Evolutionary conservation across 2,797 vertebrate species (phyloP).

Genomic region (Coendou prehensilis): DNA sequence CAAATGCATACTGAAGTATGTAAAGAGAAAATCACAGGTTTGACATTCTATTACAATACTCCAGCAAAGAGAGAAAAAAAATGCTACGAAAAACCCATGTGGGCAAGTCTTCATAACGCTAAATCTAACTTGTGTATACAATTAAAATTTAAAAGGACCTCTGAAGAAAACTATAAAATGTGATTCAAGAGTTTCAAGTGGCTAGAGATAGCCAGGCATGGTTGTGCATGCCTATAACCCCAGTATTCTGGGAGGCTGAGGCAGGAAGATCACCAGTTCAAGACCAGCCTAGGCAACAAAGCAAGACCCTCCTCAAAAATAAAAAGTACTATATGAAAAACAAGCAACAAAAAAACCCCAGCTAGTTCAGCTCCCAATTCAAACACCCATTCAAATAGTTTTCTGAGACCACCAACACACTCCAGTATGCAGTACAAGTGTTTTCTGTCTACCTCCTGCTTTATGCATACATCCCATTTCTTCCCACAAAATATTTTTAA

Average conservation of each 20-base stretch:
- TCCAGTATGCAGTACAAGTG: not conserved
- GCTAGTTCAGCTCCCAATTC: conserved; percentile 12
- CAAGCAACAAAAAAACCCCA: not conserved
- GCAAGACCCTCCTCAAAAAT: not conserved
- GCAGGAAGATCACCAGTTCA: not conserved
- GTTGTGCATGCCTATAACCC: not conserved
- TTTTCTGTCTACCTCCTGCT: not conserved
- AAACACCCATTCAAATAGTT: not conserved
- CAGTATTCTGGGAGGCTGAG: not conserved
- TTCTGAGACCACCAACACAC: conserved; percentile 33
- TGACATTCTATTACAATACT: not conserved
- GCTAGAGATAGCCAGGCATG: not conserved
- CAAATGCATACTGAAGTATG: not conserved
- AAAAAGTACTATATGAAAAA: not conserved
- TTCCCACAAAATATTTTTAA: not conserved
- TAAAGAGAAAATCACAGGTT: not conserved
- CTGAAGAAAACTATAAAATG: conserved; percentile 24
- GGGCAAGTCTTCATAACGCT: not conserved
- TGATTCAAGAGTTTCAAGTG: conserved; percentile 2
- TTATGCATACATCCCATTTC: not conserved
- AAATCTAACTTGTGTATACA: not conserved
- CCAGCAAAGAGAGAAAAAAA: not conserved
- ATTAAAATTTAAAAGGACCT: not conserved
- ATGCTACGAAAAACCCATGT: not conserved
- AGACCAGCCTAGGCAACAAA: not conserved